Base-by-base conservation (phyloP, 2,888 invertebrate genomes). In the Spodoptera picta region DNA sequence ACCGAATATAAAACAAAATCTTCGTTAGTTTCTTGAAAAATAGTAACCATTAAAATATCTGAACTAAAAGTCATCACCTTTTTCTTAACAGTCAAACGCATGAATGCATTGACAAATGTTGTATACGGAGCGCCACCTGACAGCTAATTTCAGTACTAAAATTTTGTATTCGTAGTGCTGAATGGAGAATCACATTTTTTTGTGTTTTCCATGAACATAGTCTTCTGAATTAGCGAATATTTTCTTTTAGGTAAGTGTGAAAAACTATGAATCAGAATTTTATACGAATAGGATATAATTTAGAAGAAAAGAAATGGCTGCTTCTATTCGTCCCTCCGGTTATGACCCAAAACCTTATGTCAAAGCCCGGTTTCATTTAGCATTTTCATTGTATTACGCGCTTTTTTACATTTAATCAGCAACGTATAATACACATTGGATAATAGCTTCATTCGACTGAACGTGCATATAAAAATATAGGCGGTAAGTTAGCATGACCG, bases 121-220 rank as follows among this genome's bases (percentile, higher is more conserved):
- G 74, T 58, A 58, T 58, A 44, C 59, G 53, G 62, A 69, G 78
- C 86, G 90, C 91, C 86, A 85, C 83, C 92, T 89, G 67, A 79
- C 81, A 87, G 77, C 57, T 72, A 77, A 77, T 77, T 85, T 85
- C 79, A 92, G 92, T 93, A 92, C 90, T 90, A 91, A 90, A 91
- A 93, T 91, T 94, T 94, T 94, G 94, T 94, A 93, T 94, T 95
- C 93, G 93, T 94, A 93, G 94, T 93, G 90, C 89, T 92, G 93
- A 90, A 92, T 94, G 93, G 91, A 90, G 89, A 90, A 92, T 89
- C 91, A 93, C 94, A 92, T 92, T 93, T 94, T 92, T 89, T 89
- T 85, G 88, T 90, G 90, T 92, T 94, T 94, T 92, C 88, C 88
- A 94, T 95, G 93, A 95, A 86, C 90, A 83, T 83, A 89, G 90